Conservation (phyloP, 2,888 invertebrate species). For the Brachylomia viminalis region DNA sequence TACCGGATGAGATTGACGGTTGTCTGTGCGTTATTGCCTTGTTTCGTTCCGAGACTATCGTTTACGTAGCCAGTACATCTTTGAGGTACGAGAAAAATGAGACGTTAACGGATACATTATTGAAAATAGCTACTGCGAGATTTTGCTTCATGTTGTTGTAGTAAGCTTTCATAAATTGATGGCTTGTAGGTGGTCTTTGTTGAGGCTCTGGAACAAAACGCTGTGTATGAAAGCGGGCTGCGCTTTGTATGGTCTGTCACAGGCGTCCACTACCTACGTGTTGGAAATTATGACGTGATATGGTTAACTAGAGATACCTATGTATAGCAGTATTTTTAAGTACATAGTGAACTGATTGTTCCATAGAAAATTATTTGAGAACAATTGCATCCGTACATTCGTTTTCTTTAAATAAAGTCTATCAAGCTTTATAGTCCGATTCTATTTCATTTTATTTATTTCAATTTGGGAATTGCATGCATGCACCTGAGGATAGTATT, state of each 20-base stretch:
- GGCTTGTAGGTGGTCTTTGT: constrained; percentile 12
- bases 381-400: no score
- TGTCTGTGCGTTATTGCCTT: constrained; percentile 60
- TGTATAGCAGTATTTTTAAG: no score
- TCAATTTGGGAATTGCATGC: background rate
- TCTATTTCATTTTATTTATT: background rate
- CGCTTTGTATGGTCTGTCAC: constrained; percentile 43
- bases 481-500: background rate
- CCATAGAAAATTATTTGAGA: background rate
- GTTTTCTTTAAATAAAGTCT: background rate
- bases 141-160: constrained; percentile 1
- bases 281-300: constrained; percentile 4
- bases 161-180: constrained; percentile 29
- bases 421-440: background rate
- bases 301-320: background rate
- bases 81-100: constrained; percentile 3
- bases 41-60: constrained; percentile 11
- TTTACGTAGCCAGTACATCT: constrained; percentile 21
- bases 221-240: constrained; percentile 16
- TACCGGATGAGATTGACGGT: constrained; percentile 65
- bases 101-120: constrained; percentile 42
- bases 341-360: background rate
- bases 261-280: constrained; percentile 1
- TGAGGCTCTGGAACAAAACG: constrained; percentile 10
- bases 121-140: constrained; percentile 7